These are phyloP conservation scores for Dicranocentrus wangi DNA, from an alignment of 2,888 invertebrate genomes.

Conservation along the genomic window DNA sequence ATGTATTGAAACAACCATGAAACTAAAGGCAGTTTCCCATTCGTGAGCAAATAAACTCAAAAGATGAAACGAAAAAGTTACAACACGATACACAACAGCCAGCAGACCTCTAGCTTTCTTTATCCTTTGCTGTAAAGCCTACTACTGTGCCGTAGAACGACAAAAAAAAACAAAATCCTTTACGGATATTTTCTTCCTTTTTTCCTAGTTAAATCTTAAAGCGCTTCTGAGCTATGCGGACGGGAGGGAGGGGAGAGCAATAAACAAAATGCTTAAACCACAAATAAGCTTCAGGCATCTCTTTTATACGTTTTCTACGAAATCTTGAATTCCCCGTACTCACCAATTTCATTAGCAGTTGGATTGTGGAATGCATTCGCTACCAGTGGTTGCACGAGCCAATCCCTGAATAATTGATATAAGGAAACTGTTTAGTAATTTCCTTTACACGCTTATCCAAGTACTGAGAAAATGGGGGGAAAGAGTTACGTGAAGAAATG, in stretches of 20 bases:
- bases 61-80: constrained; percentile 12
- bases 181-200: too few species aligned
- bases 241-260: neutral
- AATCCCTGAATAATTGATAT: constrained; percentile 73
- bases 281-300: neutral
- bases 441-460: neutral
- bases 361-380: constrained; percentile 80
- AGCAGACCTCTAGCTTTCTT: too few species aligned
- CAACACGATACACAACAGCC: too few species aligned
- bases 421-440: constrained; percentile 10
- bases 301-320: neutral
- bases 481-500: too few species aligned
- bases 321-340: constrained; percentile 56
- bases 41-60: neutral
- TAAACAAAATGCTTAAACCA: neutral
- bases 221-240: too few species aligned
- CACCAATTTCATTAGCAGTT: constrained; percentile 78
- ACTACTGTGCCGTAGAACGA: too few species aligned
- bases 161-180: too few species aligned
- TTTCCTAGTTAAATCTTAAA: too few species aligned
- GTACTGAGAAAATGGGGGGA: too few species aligned
- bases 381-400: constrained; percentile 75
- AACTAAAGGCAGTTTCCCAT: constrained; percentile 29
- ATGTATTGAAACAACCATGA: too few species aligned
- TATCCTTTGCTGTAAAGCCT: too few species aligned